These are phyloP conservation scores for Chloroceryle aenea DNA, from an alignment of 2,113 vertebrate species.

Conservation along the genomic window DNA sequence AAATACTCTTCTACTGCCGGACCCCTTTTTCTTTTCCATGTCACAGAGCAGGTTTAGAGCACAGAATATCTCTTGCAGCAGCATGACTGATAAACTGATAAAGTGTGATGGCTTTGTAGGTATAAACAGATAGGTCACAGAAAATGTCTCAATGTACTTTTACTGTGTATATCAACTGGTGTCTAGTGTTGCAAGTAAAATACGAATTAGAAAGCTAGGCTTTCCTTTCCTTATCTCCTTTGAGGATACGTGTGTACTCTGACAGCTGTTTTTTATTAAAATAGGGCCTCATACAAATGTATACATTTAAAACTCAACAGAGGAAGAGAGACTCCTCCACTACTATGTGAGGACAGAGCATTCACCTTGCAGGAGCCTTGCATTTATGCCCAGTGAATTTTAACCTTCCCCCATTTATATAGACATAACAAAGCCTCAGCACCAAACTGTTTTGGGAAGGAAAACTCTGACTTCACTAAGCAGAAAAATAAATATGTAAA, in stretches of 20 bases:
- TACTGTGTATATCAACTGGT: background rate
- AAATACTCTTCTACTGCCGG: background rate
- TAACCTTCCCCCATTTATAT: accelerated
- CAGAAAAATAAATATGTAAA: background rate
- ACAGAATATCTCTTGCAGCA: background rate
- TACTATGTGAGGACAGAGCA: background rate
- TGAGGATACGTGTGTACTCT: background rate
- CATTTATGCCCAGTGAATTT: background rate
- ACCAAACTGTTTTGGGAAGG: background rate
- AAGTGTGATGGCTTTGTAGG: background rate
- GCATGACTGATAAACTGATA: background rate
- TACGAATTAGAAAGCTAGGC: background rate
- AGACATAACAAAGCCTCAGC: background rate
- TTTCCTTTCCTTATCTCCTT: background rate
- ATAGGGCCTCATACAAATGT: accelerated
- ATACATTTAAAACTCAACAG: background rate
- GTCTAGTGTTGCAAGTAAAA: background rate
- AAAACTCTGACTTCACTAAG: background rate
- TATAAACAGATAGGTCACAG: background rate
- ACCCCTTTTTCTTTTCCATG: background rate
- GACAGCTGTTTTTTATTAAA: background rate
- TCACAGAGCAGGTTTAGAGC: background rate
- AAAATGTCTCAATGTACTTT: background rate
- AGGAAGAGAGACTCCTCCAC: background rate
- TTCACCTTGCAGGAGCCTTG: background rate